Conservation (phyloP, 2,888 invertebrate genomes). For the Perizoma affinitatum region DNA sequence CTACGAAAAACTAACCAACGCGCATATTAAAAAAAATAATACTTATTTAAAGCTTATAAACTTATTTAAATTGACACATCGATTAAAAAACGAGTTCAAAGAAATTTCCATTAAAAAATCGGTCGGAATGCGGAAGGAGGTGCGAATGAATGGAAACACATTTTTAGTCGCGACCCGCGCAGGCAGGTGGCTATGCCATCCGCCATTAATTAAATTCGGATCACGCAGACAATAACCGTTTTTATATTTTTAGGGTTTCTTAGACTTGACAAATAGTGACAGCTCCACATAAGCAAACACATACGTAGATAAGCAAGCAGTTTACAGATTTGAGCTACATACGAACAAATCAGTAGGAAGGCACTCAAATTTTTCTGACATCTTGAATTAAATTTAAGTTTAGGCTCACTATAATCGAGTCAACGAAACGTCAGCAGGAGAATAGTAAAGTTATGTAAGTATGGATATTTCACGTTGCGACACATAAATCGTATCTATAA, state of each 20-base stretch:
- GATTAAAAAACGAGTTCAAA: slow-evolving; percentile 18
- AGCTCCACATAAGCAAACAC: too few species aligned
- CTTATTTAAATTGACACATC: slow-evolving; percentile 1
- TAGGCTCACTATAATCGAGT: too few species aligned
- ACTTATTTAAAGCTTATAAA: neutral
- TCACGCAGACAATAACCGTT: slow-evolving; percentile 58
- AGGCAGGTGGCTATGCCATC: slow-evolving; percentile 46
- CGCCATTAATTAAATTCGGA: slow-evolving; percentile 64
- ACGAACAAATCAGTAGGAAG: too few species aligned
- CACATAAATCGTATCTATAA: slow-evolving; percentile 54
- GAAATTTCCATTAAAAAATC: slow-evolving; percentile 23
- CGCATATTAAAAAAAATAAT: too few species aligned
- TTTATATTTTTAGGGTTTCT: slow-evolving; percentile 48
- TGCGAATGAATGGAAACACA: slow-evolving; percentile 52
- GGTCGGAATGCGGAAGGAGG: slow-evolving; percentile 23
- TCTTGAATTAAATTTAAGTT: too few species aligned
- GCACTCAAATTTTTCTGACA: too few species aligned
- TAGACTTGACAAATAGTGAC: neutral
- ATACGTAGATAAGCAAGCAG: too few species aligned
- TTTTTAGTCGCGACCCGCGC: slow-evolving; percentile 49
- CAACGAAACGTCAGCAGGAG: too few species aligned
- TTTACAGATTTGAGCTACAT: too few species aligned
- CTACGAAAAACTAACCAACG: too few species aligned
- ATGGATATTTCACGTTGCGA: slow-evolving; percentile 43
- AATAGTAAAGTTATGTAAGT: too few species aligned